Evolutionary conservation across 2,888 invertebrate genomes (phyloP).

Genomic region (Ochropacha duplaris): DNA sequence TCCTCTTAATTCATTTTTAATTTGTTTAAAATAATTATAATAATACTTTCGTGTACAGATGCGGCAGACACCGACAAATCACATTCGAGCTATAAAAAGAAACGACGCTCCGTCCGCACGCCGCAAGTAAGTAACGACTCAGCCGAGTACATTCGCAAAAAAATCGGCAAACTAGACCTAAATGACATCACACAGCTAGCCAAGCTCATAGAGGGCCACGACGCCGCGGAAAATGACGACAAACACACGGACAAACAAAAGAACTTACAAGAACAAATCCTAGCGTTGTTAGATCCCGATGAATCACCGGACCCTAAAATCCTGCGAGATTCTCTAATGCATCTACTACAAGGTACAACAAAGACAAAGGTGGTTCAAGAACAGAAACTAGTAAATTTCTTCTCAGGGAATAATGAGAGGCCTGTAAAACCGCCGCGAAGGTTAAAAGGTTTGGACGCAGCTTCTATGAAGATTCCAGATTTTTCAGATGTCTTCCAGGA

Average conservation of each 20-base stretch:
- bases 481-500: slow-evolving; percentile 51
- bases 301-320: slow-evolving; percentile 61
- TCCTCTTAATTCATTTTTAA: too few relatives aligned
- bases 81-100: slow-evolving; percentile 68
- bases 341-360: slow-evolving; percentile 56
- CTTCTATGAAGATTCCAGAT: slow-evolving; percentile 39
- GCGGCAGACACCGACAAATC: slow-evolving; percentile 69
- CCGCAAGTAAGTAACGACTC: slow-evolving; percentile 75
- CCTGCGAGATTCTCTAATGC: slow-evolving; percentile 55
- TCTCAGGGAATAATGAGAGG: slow-evolving; percentile 43
- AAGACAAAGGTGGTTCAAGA: slow-evolving; percentile 44
- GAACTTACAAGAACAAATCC: slow-evolving; percentile 66
- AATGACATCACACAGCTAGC: slow-evolving; percentile 68
- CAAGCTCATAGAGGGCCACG: slow-evolving; percentile 68
- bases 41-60: slow-evolving; percentile 35
- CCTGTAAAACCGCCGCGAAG: slow-evolving; percentile 51
- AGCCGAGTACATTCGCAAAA: slow-evolving; percentile 65
- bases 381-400: slow-evolving; percentile 49
- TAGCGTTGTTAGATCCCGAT: slow-evolving; percentile 64
- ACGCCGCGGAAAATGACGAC: slow-evolving; percentile 35
- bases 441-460: slow-evolving; percentile 61
- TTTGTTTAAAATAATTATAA: neutral
- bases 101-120: slow-evolving; percentile 60
- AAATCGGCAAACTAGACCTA: slow-evolving; percentile 69
- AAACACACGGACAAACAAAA: slow-evolving; percentile 51